Conservation (phyloP, 2,888 invertebrate species). For the Pachydiplax longipennis region DNA sequence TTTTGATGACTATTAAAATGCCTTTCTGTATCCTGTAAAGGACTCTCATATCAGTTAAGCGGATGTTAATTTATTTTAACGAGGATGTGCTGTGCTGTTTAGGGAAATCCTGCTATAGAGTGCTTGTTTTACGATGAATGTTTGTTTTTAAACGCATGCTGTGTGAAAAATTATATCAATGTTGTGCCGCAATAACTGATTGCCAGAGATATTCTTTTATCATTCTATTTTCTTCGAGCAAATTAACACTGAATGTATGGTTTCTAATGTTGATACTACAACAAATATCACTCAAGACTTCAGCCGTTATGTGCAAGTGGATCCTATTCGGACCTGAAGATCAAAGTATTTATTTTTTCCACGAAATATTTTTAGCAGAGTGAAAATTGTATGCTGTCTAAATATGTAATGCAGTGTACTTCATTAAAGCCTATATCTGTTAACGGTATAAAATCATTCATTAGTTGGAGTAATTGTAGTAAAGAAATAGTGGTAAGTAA, state of each 20-base stretch:
- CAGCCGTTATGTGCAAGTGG: too few relatives aligned
- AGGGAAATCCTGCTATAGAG: neutral
- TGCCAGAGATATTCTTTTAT: neutral
- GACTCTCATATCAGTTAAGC: neutral
- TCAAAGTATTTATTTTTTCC: neutral
- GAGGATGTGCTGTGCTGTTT: neutral
- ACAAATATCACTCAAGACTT: too few relatives aligned
- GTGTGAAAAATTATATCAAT: neutral
- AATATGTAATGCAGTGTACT: neutral
- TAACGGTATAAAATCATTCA: neutral
- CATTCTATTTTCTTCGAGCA: neutral
- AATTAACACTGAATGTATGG: neutral
- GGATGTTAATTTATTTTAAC: neutral
- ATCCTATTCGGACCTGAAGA: neutral
- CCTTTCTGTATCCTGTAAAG: neutral
- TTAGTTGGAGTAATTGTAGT: too few relatives aligned
- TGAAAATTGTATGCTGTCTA: neutral
- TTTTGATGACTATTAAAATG: neutral
- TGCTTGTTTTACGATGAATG: neutral
- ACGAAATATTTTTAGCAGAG: neutral
- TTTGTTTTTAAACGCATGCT: neutral
- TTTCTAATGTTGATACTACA: too few relatives aligned
- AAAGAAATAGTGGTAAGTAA: too few relatives aligned
- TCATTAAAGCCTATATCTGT: neutral
- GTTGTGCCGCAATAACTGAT: neutral